These are phyloP conservation scores for Lacanobia oleracea DNA, from an alignment of 2,888 invertebrate species.

Conservation along the genomic window DNA sequence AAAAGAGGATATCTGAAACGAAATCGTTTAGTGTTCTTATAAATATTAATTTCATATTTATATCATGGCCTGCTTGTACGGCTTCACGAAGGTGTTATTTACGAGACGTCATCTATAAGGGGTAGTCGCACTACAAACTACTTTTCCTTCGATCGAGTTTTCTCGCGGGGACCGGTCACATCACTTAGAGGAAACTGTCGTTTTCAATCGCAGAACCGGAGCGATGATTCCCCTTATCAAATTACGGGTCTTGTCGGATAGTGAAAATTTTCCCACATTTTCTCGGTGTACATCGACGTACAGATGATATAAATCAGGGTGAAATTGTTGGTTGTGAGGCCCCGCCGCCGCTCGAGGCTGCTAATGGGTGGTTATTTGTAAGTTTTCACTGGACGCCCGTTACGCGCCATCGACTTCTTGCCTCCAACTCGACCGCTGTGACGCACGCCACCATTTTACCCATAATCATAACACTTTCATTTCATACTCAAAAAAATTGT, in stretches of 20 bases:
- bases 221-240: constrained; percentile 89
- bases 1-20: constrained; percentile 26
- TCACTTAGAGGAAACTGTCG: constrained; percentile 88
- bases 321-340: constrained; percentile 85
- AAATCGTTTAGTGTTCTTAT: constrained; percentile 38
- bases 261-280: constrained; percentile 90
- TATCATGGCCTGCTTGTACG: constrained; percentile 45
- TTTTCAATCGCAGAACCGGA: constrained; percentile 85
- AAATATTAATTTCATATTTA: constrained; percentile 54
- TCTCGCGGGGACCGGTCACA: constrained; percentile 84
- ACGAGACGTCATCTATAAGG: constrained; percentile 77
- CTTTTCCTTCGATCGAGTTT: constrained; percentile 88
- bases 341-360: constrained; percentile 84
- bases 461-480: constrained; percentile 66
- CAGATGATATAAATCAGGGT: constrained; percentile 89
- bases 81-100: constrained; percentile 63
- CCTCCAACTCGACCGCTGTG: constrained; percentile 70
- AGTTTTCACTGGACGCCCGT: constrained; percentile 88
- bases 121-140: constrained; percentile 77
- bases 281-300: constrained; percentile 80
- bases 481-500: constrained; percentile 58
- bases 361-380: constrained; percentile 87
- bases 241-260: constrained; percentile 83
- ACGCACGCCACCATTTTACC: constrained; percentile 61
- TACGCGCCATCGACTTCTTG: constrained; percentile 81